Evolutionary conservation across 92 coral and sea anemone species (phyloP).

Genomic region (Bergia puertoricense): DNA sequence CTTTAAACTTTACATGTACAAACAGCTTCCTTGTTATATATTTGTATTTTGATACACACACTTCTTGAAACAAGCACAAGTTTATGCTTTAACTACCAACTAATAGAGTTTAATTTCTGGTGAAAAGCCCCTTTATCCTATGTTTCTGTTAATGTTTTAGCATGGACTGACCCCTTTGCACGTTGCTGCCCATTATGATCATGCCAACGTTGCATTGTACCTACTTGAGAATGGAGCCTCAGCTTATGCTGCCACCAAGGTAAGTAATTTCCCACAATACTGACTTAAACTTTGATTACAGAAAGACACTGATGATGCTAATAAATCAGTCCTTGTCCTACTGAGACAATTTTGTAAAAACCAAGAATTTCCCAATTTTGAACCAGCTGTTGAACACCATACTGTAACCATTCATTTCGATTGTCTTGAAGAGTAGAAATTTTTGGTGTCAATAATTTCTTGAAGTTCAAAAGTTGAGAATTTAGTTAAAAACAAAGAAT

Average conservation of each 20-base stretch:
- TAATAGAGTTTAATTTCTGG: too few species aligned
- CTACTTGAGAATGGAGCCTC: constrained; percentile 82
- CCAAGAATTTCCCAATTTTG: too few species aligned
- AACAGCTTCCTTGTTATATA: not conserved
- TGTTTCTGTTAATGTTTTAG: constrained; percentile 42
- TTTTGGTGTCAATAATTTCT: too few species aligned
- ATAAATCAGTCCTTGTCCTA: too few species aligned
- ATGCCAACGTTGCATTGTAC: constrained; percentile 83
- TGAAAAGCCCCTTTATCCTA: not conserved
- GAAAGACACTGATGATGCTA: not conserved
- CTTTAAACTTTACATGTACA: not conserved
- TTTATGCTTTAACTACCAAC: not conserved
- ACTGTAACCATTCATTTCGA: too few species aligned
- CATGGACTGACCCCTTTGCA: constrained; percentile 97
- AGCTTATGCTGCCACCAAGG: constrained; percentile 92
- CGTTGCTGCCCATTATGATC: constrained; percentile 93
- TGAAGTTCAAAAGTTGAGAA: too few species aligned
- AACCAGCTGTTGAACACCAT: too few species aligned
- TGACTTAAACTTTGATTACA: not conserved
- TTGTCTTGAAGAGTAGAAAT: too few species aligned
- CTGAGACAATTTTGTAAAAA: too few species aligned
- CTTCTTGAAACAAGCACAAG: not conserved
- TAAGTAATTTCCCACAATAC: not conserved
- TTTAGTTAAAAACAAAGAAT: too few species aligned
- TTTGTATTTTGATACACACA: too few species aligned